phyloP scores from a whole-genome alignment of 1,140 invertebrate species.

The Sycophaga agraensis region DNA sequence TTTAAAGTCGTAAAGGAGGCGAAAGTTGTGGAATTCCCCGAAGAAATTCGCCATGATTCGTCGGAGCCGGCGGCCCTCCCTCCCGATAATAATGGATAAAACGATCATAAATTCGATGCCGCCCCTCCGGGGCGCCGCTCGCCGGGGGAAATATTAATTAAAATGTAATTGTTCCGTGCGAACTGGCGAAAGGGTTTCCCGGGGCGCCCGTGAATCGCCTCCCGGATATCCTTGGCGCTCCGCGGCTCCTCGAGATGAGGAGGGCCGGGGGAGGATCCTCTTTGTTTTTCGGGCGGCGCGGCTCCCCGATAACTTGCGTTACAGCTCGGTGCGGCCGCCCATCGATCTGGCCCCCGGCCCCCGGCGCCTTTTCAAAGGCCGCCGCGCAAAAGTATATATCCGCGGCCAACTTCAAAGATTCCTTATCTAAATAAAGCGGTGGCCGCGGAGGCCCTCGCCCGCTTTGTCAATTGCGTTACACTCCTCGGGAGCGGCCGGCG shows the following conservation, averaged over 20 bases:
- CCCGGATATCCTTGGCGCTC: constrained; percentile 16
- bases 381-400: background rate
- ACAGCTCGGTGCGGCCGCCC: background rate
- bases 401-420: constrained; percentile 21
- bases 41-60: constrained; percentile 48
- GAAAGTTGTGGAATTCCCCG: constrained; percentile 52
- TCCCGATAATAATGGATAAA: constrained; percentile 57
- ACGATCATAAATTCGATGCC: constrained; percentile 60
- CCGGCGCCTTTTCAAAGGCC: constrained; percentile 2
- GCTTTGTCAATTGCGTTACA: background rate
- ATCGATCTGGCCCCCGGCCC: too few relatives aligned
- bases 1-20: constrained; percentile 47
- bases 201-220: constrained; percentile 19
- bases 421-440: background rate
- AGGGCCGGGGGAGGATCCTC: background rate
- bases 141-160: constrained; percentile 61
- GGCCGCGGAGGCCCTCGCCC: background rate
- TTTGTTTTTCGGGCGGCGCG: constrained; percentile 22
- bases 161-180: constrained; percentile 58
- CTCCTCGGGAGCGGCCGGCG: too few relatives aligned
- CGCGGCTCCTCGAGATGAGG: background rate
- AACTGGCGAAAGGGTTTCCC: constrained; percentile 25
- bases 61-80: constrained; percentile 35
- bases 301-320: constrained; percentile 15
- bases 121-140: constrained; percentile 54